Base-by-base conservation (phyloP, 1,140 invertebrate species). In the Mamestra configurata region DNA sequence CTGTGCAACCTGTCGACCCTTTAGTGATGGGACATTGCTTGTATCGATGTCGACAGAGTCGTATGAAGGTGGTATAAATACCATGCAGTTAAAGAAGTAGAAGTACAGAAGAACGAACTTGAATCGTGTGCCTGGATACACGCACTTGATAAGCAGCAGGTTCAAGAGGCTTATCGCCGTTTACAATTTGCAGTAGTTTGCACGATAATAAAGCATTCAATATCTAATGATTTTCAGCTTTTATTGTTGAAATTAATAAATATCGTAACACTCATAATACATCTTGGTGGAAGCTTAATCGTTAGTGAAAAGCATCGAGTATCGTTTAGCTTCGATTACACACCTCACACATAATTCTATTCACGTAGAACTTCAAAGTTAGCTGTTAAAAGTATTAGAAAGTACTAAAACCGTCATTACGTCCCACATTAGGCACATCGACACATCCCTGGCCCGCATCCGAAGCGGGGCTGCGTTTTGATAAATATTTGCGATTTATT, bases 401-500 rank as follows among this genome's bases (percentile, higher is more conserved):
- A 24, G 40, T 46, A 27, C 22, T 43, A 3, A 46, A 70, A 27
- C 35, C 27, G n/a, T 24, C 24, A 75, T 43, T 59, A 75, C 37
- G 53, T 46, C 35, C 51, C 35, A 43, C 37, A 55, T 59, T 64
- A 66, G 43, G 66, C 68, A 76, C 53, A 75, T 75, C 51, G 51
- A 43, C 22, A 35, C 78, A 37, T 73, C 77, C 68, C 81, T 81
- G 79, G 64, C 82, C 79, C 82, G 49, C 84, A 77, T 77, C 73
- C 53, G 59, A 82, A 55, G 13, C 66, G 79, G 70, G 77, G 78
- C 71, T 79, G 83, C 82, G 75, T 88, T 93, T 92, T 94, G 92
- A 94, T 94, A 94, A 92, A 94, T 94, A 93, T 93, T 92, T 91
- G 87, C 91, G 79, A 94, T 94, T 92, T 93, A 92, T 92, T 94